Percentiles rank a stretch among this genome's conserved stretches.
phyloP scores from a whole-genome alignment of 1,140 invertebrate species.

The Orius laevigatus region DNA sequence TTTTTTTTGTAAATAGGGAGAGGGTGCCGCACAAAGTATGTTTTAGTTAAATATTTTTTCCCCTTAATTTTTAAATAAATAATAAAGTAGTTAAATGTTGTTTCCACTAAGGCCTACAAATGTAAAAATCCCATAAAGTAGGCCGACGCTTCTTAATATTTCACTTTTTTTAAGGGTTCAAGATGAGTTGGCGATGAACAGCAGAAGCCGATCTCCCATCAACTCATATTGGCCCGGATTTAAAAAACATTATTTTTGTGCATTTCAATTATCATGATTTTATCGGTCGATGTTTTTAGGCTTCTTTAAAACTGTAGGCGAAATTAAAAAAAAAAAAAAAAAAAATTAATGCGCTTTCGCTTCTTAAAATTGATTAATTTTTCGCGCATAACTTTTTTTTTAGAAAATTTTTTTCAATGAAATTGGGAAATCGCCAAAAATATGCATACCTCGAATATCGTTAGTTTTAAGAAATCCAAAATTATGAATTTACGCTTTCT shows the following conservation, averaged over 20 bases:
- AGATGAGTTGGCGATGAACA: background rate
- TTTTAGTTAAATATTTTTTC: no score
- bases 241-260: conserved; percentile 2
- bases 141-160: conserved; percentile 3
- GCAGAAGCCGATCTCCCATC: no score
- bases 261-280: conserved; percentile 3
- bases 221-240: background rate
- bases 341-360: no score
- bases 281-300: conserved; percentile 1
- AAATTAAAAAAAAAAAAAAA: no score
- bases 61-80: no score
- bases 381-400: no score
- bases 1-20: no score
- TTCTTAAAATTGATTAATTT: no score
- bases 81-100: conserved; percentile 3
- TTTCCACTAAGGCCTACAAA: conserved; percentile 10
- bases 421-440: background rate
- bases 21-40: no score
- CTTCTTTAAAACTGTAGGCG: background rate
- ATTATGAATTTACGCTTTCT: conserved; percentile 11
- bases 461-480: background rate
- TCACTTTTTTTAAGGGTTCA: background rate
- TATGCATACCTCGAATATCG: background rate
- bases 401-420: background rate
- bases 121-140: conserved; percentile 6